Evolutionary conservation across 2,113 vertebrate genomes (phyloP).

Genomic region (Oreochromis spilurus): DNA sequence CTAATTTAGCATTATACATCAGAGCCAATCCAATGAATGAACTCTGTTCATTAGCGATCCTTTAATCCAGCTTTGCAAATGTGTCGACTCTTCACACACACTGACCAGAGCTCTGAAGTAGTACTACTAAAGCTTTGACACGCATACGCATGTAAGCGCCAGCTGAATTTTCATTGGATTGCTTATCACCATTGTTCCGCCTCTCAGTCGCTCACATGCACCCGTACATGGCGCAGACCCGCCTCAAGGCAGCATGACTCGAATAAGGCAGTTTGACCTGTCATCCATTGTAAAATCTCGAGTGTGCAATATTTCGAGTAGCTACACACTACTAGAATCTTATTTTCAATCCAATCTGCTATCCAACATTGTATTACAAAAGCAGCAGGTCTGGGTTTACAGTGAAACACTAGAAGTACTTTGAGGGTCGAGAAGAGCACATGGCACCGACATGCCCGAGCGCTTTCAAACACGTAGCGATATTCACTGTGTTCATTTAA

Average conservation of each 20-base stretch:
- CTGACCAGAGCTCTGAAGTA: not conserved
- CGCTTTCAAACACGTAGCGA: not conserved
- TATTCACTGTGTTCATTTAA: not conserved
- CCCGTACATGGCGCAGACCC: slow-evolving; percentile 5
- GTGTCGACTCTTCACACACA: not conserved
- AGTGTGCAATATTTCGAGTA: not conserved
- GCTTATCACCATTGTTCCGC: not conserved
- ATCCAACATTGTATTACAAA: not conserved
- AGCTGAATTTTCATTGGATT: slow-evolving; percentile 10
- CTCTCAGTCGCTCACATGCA: slow-evolving; percentile 5
- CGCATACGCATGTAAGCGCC: not conserved
- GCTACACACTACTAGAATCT: not conserved
- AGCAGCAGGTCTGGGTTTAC: not conserved
- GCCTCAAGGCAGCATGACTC: not conserved
- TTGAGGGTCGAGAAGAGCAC: slow-evolving; percentile 30
- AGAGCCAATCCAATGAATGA: slow-evolving; percentile 5
- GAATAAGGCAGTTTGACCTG: slow-evolving; percentile 4
- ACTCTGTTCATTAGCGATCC: not conserved
- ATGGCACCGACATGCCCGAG: slow-evolving; percentile 30
- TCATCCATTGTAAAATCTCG: not conserved
- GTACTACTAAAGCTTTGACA: not conserved
- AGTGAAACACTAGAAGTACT: not conserved
- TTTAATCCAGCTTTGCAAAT: not conserved
- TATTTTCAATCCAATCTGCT: not conserved
- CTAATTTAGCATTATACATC: not conserved